Percentiles rank a stretch among this genome's conserved stretches.
phyloP scores from a whole-genome alignment of 2,888 invertebrate species.

The Auanema sp. region DNA sequence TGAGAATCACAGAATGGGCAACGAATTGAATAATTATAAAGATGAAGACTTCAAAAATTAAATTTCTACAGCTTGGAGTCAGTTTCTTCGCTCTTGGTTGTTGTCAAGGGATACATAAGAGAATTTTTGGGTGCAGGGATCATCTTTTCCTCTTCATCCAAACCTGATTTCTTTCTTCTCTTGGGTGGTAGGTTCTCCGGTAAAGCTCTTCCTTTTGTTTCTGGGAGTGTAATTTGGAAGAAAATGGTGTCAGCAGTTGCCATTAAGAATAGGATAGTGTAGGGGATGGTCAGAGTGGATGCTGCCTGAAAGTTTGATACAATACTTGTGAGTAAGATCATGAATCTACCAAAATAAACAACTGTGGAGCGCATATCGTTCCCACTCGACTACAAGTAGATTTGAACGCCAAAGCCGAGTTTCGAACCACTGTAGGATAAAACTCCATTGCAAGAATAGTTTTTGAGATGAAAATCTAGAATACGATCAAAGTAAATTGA shows the following conservation, averaged over 20 bases:
- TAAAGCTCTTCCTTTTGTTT: conserved; percentile 54
- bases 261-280: conserved; percentile 42
- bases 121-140: too few relatives aligned
- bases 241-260: conserved; percentile 43
- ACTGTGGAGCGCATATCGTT: conserved; percentile 40
- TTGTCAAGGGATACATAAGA: too few relatives aligned
- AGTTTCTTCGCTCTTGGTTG: too few relatives aligned
- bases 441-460: conserved; percentile 44
- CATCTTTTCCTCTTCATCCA: too few relatives aligned
- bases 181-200: conserved; percentile 45
- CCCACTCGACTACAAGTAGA: conserved; percentile 41
- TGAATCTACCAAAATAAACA: conserved; percentile 38
- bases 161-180: conserved; percentile 14
- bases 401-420: conserved; percentile 49
- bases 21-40: too few relatives aligned
- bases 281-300: conserved; percentile 33
- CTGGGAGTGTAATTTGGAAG: conserved; percentile 50
- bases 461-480: conserved; percentile 41
- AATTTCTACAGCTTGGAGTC: too few relatives aligned
- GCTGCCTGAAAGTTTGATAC: too few relatives aligned
- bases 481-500: not conserved
- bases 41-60: too few relatives aligned
- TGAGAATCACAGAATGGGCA: too few relatives aligned
- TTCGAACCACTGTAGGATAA: conserved; percentile 44
- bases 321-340: too few relatives aligned